Conservation (phyloP, 1,140 invertebrate species). For the Diabrotica virgifera region DNA sequence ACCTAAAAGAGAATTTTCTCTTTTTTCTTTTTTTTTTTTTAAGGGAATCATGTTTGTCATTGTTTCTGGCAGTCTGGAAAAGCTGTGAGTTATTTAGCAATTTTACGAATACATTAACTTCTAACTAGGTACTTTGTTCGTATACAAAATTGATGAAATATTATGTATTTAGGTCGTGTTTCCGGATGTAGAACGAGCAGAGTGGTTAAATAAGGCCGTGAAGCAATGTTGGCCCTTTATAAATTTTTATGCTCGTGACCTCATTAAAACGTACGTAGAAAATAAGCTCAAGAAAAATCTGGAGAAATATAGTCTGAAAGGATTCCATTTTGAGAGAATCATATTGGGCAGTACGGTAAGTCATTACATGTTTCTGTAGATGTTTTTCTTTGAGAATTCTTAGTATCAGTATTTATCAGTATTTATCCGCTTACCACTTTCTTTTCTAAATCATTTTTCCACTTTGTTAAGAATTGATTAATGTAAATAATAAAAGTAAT, state of each 20-base stretch:
- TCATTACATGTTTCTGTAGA: too few species aligned
- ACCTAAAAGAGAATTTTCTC: too few species aligned
- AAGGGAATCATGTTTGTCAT: too few species aligned
- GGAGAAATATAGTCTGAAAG: slow-evolving; percentile 26
- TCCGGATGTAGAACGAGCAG: slow-evolving; percentile 33
- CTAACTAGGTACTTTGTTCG: background rate
- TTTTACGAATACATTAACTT: too few species aligned
- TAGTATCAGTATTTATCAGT: too few species aligned
- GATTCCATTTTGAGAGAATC: slow-evolving; percentile 30
- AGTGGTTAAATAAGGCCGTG: slow-evolving; percentile 36
- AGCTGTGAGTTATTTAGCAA: background rate
- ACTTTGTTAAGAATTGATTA: too few species aligned
- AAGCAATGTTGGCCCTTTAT: slow-evolving; percentile 33
- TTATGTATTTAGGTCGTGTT: slow-evolving; percentile 27
- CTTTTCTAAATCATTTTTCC: too few species aligned
- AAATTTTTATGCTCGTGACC: slow-evolving; percentile 29
- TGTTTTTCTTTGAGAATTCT: too few species aligned
- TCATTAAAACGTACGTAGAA: slow-evolving; percentile 24
- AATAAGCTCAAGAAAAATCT: slow-evolving; percentile 23
- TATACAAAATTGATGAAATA: background rate
- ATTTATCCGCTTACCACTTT: too few species aligned
- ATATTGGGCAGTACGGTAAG: slow-evolving; percentile 30
- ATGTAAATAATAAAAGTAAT: too few species aligned
- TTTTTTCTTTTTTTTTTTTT: too few species aligned
- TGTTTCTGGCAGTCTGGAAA: background rate